These are phyloP conservation scores for Drosophila leontia DNA, from an alignment of 1,140 invertebrate species.

Conservation along the genomic window DNA sequence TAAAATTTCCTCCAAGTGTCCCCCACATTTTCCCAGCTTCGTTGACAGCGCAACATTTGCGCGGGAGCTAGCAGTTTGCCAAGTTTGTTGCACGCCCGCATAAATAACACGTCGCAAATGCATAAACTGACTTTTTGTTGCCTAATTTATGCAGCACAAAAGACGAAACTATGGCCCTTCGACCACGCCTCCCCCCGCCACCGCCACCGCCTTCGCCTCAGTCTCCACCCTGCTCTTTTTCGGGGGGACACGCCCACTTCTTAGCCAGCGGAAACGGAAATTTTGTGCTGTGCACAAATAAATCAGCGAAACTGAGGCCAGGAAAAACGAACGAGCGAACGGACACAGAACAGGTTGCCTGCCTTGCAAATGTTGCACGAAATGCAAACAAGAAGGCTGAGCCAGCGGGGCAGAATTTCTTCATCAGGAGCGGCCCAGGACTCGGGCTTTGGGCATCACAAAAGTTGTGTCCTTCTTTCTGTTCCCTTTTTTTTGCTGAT, in stretches of 20 bases:
- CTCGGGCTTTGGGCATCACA: constrained; percentile 16
- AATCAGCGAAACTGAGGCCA: constrained; percentile 63
- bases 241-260: constrained; percentile 2
- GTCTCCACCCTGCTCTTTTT: background rate
- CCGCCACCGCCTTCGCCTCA: background rate
- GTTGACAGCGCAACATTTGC: constrained; percentile 66
- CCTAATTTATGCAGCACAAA: constrained; percentile 80
- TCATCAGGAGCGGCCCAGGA: constrained; percentile 38
- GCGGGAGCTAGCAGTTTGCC: constrained; percentile 38
- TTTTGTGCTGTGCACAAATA: constrained; percentile 81
- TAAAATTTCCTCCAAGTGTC: background rate
- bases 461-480: constrained; percentile 14
- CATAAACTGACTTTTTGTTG: constrained; percentile 80
- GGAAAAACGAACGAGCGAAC: background rate
- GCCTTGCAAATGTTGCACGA: constrained; percentile 70
- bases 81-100: constrained; percentile 79
- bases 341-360: constrained; percentile 44
- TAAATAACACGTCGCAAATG: constrained; percentile 81
- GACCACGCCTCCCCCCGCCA: constrained; percentile 2
- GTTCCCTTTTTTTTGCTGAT: constrained; percentile 22
- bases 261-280: constrained; percentile 70
- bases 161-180: constrained; percentile 51
- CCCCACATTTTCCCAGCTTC: constrained; percentile 10
- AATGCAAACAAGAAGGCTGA: constrained; percentile 64
- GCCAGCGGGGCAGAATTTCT: constrained; percentile 59